Evolutionary conservation across 2,888 invertebrate genomes (phyloP).

Genomic region (Campoplex nolae): DNA sequence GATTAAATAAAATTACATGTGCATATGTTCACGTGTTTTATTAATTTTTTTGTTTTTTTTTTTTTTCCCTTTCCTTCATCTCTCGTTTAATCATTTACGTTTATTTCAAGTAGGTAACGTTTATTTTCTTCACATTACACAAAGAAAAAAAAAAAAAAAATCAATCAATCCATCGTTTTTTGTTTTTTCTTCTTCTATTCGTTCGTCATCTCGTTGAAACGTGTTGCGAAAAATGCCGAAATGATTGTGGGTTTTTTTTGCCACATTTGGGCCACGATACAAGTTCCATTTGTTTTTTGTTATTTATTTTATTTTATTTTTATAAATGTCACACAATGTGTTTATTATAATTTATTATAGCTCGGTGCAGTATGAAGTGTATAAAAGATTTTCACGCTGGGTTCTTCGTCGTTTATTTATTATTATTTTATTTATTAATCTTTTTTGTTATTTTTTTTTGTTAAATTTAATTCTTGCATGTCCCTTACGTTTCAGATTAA

Average conservation of each 20-base stretch:
- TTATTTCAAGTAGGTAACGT: constrained; percentile 59
- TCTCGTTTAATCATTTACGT: constrained; percentile 46
- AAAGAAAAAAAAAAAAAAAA: constrained; percentile 33
- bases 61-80: constrained; percentile 24
- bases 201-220: constrained; percentile 51
- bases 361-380: constrained; percentile 69
- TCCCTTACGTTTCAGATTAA: constrained; percentile 47
- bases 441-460: background rate
- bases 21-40: constrained; percentile 62
- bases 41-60: constrained; percentile 30
- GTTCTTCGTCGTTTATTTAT: constrained; percentile 8
- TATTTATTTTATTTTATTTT: constrained; percentile 58
- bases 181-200: constrained; percentile 37
- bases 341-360: constrained; percentile 68
- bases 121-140: constrained; percentile 46
- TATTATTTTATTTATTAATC: background rate
- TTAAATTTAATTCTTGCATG: background rate
- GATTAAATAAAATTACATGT: constrained; percentile 68
- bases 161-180: constrained; percentile 49
- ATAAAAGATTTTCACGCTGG: constrained; percentile 64
- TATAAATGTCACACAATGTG: constrained; percentile 64
- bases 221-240: constrained; percentile 60
- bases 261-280: constrained; percentile 54
- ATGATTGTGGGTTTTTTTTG: constrained; percentile 51
- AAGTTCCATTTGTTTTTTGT: constrained; percentile 48